Evolutionary conservation across 2,888 invertebrate genomes (phyloP).

Genomic region (Cheilosia vernalis): DNA sequence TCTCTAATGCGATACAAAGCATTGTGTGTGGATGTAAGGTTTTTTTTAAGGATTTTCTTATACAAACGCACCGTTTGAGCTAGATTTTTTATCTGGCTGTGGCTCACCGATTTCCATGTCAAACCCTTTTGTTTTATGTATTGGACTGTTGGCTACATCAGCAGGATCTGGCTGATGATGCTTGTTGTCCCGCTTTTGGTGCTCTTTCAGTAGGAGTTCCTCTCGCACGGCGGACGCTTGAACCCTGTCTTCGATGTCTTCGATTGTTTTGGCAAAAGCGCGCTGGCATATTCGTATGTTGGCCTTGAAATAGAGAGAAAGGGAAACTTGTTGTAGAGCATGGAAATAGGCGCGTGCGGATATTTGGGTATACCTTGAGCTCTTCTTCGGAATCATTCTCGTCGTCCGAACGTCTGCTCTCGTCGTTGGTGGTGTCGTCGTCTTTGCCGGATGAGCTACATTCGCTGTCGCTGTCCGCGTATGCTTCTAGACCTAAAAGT

Average conservation of each 20-base stretch:
- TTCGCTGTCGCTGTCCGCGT: conserved; percentile 89
- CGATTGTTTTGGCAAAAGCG: conserved; percentile 89
- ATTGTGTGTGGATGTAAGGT: background rate
- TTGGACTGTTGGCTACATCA: conserved; percentile 42
- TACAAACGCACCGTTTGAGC: conserved; percentile 81
- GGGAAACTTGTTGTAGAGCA: background rate
- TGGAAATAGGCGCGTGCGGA: background rate
- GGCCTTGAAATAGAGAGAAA: conserved; percentile 82
- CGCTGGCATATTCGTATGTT: conserved; percentile 86
- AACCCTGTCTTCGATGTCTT: conserved; percentile 89
- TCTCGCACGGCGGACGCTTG: conserved; percentile 86
- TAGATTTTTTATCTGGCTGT: conserved; percentile 80
- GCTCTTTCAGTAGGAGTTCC: conserved; percentile 71
- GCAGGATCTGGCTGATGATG: conserved; percentile 1
- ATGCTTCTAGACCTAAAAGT: conserved; percentile 91
- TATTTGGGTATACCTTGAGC: conserved; percentile 85
- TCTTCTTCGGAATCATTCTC: conserved; percentile 88
- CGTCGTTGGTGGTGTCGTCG: conserved; percentile 77
- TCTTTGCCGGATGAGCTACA: conserved; percentile 84
- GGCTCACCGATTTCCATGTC: conserved; percentile 80
- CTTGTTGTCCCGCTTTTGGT: conserved; percentile 60
- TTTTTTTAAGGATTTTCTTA: conserved; percentile 45
- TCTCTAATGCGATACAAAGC: conserved; percentile 50
- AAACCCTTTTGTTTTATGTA: conserved; percentile 76
- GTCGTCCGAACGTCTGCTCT: conserved; percentile 84